Conservation (phyloP, 2,113 vertebrate genomes). For the Tenebrosternarchus preto region DNA sequence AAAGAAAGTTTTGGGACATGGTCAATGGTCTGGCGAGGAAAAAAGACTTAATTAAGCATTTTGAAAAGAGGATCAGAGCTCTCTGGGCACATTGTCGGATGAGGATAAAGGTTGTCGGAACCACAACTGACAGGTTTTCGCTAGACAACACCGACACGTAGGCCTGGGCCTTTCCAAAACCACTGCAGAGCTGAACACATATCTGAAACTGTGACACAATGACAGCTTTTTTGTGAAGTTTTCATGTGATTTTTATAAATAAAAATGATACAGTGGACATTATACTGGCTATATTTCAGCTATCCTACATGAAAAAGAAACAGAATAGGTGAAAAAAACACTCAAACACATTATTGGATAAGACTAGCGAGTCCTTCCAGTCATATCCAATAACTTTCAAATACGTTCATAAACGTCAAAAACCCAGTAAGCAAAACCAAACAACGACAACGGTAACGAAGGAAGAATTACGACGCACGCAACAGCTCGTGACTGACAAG, state of each 20-base stretch:
- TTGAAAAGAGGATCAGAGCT: constrained; percentile 34
- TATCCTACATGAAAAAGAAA: not conserved
- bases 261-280: too few species aligned
- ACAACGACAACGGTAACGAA: not conserved
- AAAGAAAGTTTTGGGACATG: constrained; percentile 52
- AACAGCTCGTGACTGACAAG: not conserved
- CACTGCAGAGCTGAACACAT: constrained; percentile 41
- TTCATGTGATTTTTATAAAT: not conserved
- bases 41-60: constrained; percentile 21
- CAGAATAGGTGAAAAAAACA: not conserved
- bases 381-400: constrained; percentile 17
- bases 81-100: constrained; percentile 37
- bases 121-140: constrained; percentile 30
- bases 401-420: constrained; percentile 21
- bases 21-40: constrained; percentile 38
- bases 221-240: constrained; percentile 34
- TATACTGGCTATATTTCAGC: not conserved
- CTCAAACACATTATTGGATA: constrained; percentile 6
- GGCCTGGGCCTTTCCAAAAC: constrained; percentile 43
- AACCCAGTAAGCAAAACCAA: constrained; percentile 10
- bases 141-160: constrained; percentile 17
- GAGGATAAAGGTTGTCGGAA: constrained; percentile 46
- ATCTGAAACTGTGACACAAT: constrained; percentile 33
- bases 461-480: constrained; percentile 1
- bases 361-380: not conserved